Percentiles rank a stretch among this genome's conserved stretches.
These are phyloP conservation scores for Argyra leucocephala DNA, from an alignment of 2,888 invertebrate species.

Conservation along the genomic window DNA sequence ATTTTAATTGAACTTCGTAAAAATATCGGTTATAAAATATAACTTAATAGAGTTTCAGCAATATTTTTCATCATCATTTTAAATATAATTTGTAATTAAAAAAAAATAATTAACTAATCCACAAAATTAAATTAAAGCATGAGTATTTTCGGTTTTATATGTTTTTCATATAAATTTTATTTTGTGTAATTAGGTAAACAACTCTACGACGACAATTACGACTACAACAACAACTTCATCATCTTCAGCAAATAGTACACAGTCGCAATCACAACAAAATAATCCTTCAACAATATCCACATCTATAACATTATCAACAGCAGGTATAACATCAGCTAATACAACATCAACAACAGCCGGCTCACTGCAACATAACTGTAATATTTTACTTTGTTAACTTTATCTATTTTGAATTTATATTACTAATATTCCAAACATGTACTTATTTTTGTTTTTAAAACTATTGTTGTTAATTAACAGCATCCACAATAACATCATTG, in stretches of 20 bases:
- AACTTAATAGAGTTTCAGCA: too few relatives aligned
- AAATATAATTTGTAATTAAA: too few relatives aligned
- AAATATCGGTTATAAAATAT: too few relatives aligned
- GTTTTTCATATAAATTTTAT: slow-evolving; percentile 18
- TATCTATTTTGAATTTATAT: not conserved
- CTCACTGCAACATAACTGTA: slow-evolving; percentile 14
- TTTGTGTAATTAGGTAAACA: slow-evolving; percentile 10
- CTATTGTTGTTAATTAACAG: slow-evolving; percentile 17
- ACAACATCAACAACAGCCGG: slow-evolving; percentile 25
- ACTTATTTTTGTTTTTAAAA: not conserved
- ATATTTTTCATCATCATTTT: too few relatives aligned
- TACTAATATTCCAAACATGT: not conserved
- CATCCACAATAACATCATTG: slow-evolving; percentile 22
- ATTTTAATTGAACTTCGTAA: too few relatives aligned
- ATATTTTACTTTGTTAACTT: not conserved
- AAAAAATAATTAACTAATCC: slow-evolving; percentile 9
- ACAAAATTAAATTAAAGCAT: slow-evolving; percentile 10
- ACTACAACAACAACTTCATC: slow-evolving; percentile 39
- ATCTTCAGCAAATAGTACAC: slow-evolving; percentile 37
- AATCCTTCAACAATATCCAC: slow-evolving; percentile 21
- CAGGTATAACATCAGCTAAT: slow-evolving; percentile 24
- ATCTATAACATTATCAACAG: slow-evolving; percentile 21
- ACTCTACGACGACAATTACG: slow-evolving; percentile 34
- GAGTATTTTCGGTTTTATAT: slow-evolving; percentile 16
- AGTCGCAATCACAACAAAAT: slow-evolving; percentile 19